Percentiles rank a stretch among this genome's conserved stretches.
Evolutionary conservation across 2,113 vertebrate genomes (phyloP).

Genomic region (Euleptes europaea): DNA sequence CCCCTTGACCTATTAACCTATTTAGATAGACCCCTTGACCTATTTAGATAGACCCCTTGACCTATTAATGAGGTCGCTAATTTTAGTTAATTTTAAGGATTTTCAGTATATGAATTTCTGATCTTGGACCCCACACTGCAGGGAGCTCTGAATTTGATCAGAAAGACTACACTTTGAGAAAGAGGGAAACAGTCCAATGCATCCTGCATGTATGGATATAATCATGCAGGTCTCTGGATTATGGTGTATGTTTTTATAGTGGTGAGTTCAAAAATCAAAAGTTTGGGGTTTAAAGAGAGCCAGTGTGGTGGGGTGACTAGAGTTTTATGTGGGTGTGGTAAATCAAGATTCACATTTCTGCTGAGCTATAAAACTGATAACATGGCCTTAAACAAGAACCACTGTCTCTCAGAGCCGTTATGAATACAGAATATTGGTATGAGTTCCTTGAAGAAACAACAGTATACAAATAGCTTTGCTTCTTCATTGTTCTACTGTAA

Average conservation of each 20-base stretch:
- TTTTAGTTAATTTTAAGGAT: background rate
- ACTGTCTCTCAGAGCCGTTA: background rate
- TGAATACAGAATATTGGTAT: background rate
- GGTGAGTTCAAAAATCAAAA: background rate
- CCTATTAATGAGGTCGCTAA: background rate
- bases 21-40: too few species aligned
- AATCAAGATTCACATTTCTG: background rate
- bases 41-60: too few species aligned
- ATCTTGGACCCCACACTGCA: background rate
- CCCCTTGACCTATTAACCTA: too few species aligned
- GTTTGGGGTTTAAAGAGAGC: background rate
- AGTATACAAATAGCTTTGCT: background rate
- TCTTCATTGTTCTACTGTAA: too few species aligned
- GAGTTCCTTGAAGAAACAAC: background rate
- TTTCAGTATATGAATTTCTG: too few species aligned
- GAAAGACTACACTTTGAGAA: background rate
- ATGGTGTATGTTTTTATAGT: background rate
- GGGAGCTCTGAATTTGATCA: background rate
- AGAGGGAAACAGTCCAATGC: background rate
- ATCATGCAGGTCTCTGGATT: background rate
- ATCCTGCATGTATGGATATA: background rate
- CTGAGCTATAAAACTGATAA: background rate
- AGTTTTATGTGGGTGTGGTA: background rate
- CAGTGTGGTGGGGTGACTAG: background rate
- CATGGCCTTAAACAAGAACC: background rate